Evolutionary conservation across 2,888 invertebrate species (phyloP), one percentile per base, ranked within the genome.

Genomic region (Hybos culiciformis): DNA sequence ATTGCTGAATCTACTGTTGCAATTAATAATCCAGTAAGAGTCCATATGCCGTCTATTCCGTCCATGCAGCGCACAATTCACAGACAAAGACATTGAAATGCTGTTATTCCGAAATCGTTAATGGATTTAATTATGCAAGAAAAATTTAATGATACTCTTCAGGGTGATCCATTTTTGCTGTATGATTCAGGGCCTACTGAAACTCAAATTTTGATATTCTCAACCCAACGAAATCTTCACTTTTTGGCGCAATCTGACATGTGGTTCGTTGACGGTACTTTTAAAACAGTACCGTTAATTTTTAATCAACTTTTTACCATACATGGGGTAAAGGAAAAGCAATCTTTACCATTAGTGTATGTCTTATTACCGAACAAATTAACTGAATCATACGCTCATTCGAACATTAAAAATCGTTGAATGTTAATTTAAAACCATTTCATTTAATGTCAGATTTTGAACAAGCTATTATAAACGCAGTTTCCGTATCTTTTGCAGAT

Each of bases 401-500:
- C 23, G 23, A 23, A 23, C 23, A 23, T 23, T 23, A 7, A 23
- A 23, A 23, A 23, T 23, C 23, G 23, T 23, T 23, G 23, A 23
- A 23, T 23, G 23, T 23, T 23, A 23, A 23, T 23, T 23, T 23
- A 23, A 23, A 23, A 23, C 23, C 23, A 23, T 23, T 23, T 6
- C 23, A 23, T 23, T 23, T 23, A 23, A 23, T 23, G 23, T 23
- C 15, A 37, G 20, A 37, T 37, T 37, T 37, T 20, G 20, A 37
- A 37, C 20, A 19, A 20, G 19, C 20, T 19, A 37, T 37, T 19
- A 37, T 37, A 37, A 37, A 37, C 37, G 37, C 37, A 37, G 37
- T 37, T 37, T 37, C 37, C 37, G 37, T 37, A 37, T 37, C 37
- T 37, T 37, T 37, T 37, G 20, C n/a, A n/a, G n/a, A n/a, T n/a